Percentiles rank a stretch among this genome's conserved stretches.
Conservation (phyloP, 1,140 invertebrate species). For the Trichogramma pretiosum region DNA sequence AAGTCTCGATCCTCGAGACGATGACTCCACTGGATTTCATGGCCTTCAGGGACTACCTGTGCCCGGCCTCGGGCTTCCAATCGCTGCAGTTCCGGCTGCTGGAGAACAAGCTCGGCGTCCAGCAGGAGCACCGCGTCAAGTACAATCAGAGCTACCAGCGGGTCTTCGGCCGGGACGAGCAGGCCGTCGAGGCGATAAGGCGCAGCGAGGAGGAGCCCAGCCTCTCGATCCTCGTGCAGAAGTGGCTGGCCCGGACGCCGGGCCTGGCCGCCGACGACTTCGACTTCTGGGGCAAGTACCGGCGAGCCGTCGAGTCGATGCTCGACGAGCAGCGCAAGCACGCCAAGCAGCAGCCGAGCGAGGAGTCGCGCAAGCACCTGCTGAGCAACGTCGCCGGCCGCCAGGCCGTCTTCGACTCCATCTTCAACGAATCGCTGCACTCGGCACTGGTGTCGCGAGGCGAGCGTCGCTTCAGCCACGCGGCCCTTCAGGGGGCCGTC, state of each 20-base stretch:
- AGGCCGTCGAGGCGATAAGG: conserved; percentile 62
- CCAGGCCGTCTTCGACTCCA: conserved; percentile 76
- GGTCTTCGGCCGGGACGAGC: conserved; percentile 73
- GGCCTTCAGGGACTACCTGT: conserved; percentile 86
- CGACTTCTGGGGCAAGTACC: conserved; percentile 90
- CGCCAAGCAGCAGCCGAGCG: conserved; percentile 39
- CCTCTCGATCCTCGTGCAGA: conserved; percentile 72
- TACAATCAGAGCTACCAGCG: conserved; percentile 88
- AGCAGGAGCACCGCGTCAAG: conserved; percentile 76
- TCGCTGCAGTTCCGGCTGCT: conserved; percentile 92
- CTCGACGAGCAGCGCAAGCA: conserved; percentile 56
- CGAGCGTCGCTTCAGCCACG: conserved; percentile 82
- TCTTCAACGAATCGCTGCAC: conserved; percentile 77
- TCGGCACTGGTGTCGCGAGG: conserved; percentile 71
- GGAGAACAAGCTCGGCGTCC: conserved; percentile 94
- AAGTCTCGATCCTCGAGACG: conserved; percentile 94
- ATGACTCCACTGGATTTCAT: conserved; percentile 98
- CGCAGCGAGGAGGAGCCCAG: conserved; percentile 78
- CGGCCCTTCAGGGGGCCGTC: conserved; percentile 88
- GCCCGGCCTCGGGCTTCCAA: conserved; percentile 95
- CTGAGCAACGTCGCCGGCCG: conserved; percentile 67
- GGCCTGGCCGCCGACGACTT: conserved; percentile 76
- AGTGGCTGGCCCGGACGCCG: conserved; percentile 91
- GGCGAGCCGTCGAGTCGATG: conserved; percentile 64
- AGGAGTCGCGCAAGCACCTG: conserved; percentile 53